Conservation (phyloP, 2,888 invertebrate species). For the Monochamus alternatus region DNA sequence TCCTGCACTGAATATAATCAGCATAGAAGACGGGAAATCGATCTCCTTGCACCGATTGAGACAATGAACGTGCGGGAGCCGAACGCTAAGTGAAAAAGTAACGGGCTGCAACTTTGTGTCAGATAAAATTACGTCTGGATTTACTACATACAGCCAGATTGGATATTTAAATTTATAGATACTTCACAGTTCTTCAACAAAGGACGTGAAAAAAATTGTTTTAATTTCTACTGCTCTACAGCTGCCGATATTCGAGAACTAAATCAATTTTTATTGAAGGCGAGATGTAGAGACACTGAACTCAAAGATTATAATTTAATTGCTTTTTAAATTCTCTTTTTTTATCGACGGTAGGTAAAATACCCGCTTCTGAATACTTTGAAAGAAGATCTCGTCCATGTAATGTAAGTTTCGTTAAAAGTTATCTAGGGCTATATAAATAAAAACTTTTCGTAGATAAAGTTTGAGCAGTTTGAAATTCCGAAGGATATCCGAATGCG, state of each 20-base stretch:
- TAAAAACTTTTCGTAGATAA: conserved; percentile 1
- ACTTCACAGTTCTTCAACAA: too few relatives aligned
- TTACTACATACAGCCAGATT: too few relatives aligned
- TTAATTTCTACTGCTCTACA: too few relatives aligned
- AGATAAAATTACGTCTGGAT: too few relatives aligned
- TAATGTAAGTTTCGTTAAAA: conserved; percentile 18
- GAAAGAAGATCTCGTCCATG: conserved; percentile 6
- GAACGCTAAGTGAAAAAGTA: conserved; percentile 5
- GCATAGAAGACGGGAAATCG: conserved; percentile 1
- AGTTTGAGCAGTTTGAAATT: conserved; percentile 12
- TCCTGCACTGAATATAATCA: conserved; percentile 12
- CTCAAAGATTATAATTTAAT: too few relatives aligned
- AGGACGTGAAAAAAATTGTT: too few relatives aligned
- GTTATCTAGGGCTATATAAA: conserved; percentile 22
- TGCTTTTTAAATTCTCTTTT: too few relatives aligned
- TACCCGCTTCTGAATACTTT: neutral
- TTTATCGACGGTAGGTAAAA: neutral
- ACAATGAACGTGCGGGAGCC: neutral
- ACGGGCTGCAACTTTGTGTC: neutral
- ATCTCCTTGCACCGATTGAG: neutral
- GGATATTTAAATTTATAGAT: too few relatives aligned
- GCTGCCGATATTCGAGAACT: too few relatives aligned
- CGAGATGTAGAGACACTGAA: too few relatives aligned
- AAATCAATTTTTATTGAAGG: too few relatives aligned
- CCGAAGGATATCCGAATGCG: conserved; percentile 9